Percentiles rank a stretch among this genome's conserved stretches.
Conservation (phyloP, 2,113 vertebrate genomes). For the Romanogobio albipinnatus region DNA sequence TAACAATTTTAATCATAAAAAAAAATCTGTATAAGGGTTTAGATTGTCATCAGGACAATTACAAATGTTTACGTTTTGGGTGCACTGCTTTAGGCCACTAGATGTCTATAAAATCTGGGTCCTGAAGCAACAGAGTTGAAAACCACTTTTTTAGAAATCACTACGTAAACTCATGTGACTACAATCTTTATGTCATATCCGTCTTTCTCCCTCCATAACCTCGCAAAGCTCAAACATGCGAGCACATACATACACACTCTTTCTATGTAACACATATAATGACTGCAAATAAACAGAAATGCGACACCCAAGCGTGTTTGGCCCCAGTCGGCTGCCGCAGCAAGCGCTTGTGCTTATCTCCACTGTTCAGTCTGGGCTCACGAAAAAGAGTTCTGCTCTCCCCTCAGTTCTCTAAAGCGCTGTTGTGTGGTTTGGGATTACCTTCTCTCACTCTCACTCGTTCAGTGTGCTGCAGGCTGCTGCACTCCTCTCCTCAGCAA, state of each 20-base stretch:
- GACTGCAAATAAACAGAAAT: conserved; percentile 31
- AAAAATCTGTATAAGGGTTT: not conserved
- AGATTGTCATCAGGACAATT: not conserved
- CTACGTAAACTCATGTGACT: not conserved
- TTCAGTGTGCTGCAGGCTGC: conserved; percentile 47
- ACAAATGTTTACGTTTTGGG: not conserved
- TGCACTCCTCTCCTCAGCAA: conserved; percentile 65
- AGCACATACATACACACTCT: not conserved
- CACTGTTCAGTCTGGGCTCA: conserved; percentile 51
- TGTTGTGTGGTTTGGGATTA: conserved; percentile 58
- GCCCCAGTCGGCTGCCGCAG: conserved; percentile 16
- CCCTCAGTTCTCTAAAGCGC: conserved; percentile 49
- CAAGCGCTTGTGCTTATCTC: conserved; percentile 52
- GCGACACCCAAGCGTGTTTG: conserved; percentile 25
- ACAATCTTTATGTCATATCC: not conserved
- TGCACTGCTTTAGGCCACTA: not conserved
- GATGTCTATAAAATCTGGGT: not conserved
- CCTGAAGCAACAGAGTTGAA: not conserved
- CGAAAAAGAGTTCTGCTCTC: conserved; percentile 52
- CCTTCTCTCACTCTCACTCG: conserved; percentile 63
- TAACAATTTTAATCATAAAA: not conserved
- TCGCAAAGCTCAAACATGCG: not conserved
- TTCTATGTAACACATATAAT: conserved; percentile 1
- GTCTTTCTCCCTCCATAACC: not conserved
- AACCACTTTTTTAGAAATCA: not conserved